Percentiles rank a stretch among this genome's conserved stretches.
These are phyloP conservation scores for Acanthococcus lagerstroemiae DNA, from an alignment of 2,888 invertebrate genomes.

Conservation along the genomic window DNA sequence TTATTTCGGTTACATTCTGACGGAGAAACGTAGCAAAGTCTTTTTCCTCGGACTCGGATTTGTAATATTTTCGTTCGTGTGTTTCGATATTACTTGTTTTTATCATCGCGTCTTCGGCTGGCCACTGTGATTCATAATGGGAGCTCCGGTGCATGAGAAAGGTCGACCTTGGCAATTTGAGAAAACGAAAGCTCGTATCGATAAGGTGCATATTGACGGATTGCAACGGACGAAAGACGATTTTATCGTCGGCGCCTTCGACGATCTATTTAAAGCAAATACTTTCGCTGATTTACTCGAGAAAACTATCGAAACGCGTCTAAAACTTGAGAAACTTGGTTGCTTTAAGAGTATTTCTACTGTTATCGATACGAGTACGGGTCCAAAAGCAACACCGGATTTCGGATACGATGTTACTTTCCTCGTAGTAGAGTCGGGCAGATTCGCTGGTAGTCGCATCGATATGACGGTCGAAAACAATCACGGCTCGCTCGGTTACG, in stretches of 20 bases:
- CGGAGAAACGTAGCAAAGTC: too few relatives aligned
- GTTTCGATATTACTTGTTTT: too few relatives aligned
- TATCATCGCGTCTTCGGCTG: too few relatives aligned
- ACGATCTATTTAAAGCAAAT: conserved; percentile 68
- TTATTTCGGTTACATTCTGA: too few relatives aligned
- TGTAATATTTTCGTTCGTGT: too few relatives aligned
- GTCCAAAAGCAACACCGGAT: conserved; percentile 61
- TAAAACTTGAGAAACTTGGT: conserved; percentile 69
- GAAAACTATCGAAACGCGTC: conserved; percentile 52
- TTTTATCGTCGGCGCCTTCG: conserved; percentile 65
- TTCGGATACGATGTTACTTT: conserved; percentile 61
- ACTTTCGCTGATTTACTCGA: conserved; percentile 74
- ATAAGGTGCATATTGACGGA: conserved; percentile 76
- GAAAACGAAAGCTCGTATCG: conserved; percentile 49
- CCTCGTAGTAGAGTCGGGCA: conserved; percentile 68
- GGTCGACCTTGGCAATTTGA: conserved; percentile 5
- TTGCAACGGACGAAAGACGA: conserved; percentile 80
- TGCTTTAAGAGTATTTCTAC: conserved; percentile 81
- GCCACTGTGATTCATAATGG: too few relatives aligned
- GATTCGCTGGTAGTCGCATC: conserved; percentile 74
- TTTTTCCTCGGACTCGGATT: too few relatives aligned
- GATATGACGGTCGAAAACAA: conserved; percentile 84
- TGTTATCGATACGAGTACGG: conserved; percentile 76
- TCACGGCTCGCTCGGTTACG: conserved; percentile 71
- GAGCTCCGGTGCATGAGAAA: background rate